These are phyloP conservation scores for Potamarius usumacintae DNA, from an alignment of 2,113 vertebrate species.

Conservation along the genomic window DNA sequence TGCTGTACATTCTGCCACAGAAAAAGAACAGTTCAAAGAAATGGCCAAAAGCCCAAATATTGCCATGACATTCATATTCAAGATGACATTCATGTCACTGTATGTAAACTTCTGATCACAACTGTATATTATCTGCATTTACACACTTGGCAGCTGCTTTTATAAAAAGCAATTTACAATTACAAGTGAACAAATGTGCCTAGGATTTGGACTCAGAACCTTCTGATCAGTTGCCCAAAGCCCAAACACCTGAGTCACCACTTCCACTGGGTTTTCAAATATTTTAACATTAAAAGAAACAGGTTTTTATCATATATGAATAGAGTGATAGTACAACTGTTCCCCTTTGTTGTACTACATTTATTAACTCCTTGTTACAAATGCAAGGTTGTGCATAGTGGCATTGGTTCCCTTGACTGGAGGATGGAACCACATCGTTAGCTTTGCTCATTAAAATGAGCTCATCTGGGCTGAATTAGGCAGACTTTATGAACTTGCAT, in stretches of 20 bases:
- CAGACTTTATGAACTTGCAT: conserved; percentile 18
- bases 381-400: not conserved
- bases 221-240: not conserved
- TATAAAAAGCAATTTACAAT: not conserved
- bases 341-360: not conserved
- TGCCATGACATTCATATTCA: no score
- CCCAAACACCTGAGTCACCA: not conserved
- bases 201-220: not conserved
- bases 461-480: conserved; percentile 30
- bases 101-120: no score
- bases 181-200: not conserved
- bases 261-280: not conserved
- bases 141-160: not conserved
- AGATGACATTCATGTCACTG: no score
- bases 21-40: no score
- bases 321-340: not conserved
- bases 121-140: not conserved
- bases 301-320: not conserved
- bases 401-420: not conserved
- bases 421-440: not conserved
- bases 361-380: not conserved
- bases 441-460: conserved; percentile 12
- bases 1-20: no score
- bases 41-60: no score
- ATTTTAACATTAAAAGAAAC: not conserved